These are phyloP conservation scores for Heterodera schachtii DNA, from an alignment of 1,140 invertebrate genomes.

Conservation along the genomic window DNA sequence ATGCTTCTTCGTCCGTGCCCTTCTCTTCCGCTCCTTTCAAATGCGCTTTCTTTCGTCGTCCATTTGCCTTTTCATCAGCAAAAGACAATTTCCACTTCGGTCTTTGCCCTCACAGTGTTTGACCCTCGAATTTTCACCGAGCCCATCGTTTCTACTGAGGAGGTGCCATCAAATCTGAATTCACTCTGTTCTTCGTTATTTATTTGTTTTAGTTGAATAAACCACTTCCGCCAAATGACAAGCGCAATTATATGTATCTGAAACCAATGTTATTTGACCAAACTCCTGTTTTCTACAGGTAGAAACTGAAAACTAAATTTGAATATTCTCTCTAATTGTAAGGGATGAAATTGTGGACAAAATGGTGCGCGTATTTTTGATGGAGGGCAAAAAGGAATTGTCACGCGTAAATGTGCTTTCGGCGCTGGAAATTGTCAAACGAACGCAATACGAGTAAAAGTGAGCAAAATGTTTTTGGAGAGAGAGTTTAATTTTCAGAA, in stretches of 20 bases:
- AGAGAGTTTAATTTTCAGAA: not conserved
- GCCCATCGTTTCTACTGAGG: constrained; percentile 24
- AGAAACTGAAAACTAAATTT: not conserved
- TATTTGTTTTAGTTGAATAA: constrained; percentile 52
- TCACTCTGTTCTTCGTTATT: not conserved
- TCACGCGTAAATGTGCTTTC: constrained; percentile 43
- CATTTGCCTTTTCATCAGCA: not conserved
- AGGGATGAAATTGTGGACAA: constrained; percentile 61
- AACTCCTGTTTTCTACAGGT: constrained; percentile 57
- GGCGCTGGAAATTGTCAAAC: constrained; percentile 61
- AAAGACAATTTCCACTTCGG: not conserved
- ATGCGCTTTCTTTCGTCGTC: not conserved
- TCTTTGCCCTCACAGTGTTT: not conserved
- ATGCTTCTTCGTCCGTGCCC: not conserved
- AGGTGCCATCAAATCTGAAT: not conserved
- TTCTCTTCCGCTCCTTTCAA: not conserved
- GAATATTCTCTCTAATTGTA: constrained; percentile 29
- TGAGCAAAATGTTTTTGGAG: not conserved
- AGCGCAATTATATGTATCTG: constrained; percentile 51
- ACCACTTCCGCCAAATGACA: constrained; percentile 48
- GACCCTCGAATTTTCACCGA: constrained; percentile 6
- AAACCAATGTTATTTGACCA: constrained; percentile 58
- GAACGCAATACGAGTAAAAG: constrained; percentile 53
- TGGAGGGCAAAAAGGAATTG: constrained; percentile 57
- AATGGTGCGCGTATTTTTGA: constrained; percentile 56